These are phyloP conservation scores for Antheraea mylitta DNA, from an alignment of 1,140 invertebrate species.

Conservation along the genomic window DNA sequence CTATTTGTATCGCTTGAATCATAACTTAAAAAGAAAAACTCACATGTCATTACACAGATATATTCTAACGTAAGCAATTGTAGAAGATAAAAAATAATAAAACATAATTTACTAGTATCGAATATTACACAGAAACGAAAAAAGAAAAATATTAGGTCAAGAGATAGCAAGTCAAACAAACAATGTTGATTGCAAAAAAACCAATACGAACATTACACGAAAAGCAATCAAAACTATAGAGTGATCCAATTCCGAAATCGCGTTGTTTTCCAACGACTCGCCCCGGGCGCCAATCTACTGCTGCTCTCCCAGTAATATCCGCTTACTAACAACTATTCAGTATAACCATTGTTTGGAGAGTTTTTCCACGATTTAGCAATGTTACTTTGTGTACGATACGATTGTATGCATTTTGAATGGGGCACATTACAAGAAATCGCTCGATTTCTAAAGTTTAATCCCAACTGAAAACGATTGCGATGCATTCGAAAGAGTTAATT, in stretches of 20 bases:
- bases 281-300: conserved; percentile 40
- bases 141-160: conserved; percentile 1
- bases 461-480: too few relatives aligned
- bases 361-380: conserved; percentile 25
- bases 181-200: conserved; percentile 27
- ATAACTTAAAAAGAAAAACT: too few relatives aligned
- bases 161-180: conserved; percentile 23
- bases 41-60: not conserved
- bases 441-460: too few relatives aligned
- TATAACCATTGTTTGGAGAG: conserved; percentile 36
- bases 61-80: too few relatives aligned
- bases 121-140: not conserved
- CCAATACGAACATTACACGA: conserved; percentile 33
- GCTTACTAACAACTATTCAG: conserved; percentile 53
- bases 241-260: conserved; percentile 52
- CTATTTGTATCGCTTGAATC: too few relatives aligned
- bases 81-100: not conserved
- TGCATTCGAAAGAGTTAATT: too few relatives aligned
- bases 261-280: conserved; percentile 43
- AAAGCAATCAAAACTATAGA: conserved; percentile 61
- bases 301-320: conserved; percentile 45
- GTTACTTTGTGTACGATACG: conserved; percentile 10
- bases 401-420: not conserved
- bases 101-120: not conserved
- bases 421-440: not conserved